phyloP scores from a whole-genome alignment of 2,888 invertebrate species.

The Choreutis nemorana region DNA sequence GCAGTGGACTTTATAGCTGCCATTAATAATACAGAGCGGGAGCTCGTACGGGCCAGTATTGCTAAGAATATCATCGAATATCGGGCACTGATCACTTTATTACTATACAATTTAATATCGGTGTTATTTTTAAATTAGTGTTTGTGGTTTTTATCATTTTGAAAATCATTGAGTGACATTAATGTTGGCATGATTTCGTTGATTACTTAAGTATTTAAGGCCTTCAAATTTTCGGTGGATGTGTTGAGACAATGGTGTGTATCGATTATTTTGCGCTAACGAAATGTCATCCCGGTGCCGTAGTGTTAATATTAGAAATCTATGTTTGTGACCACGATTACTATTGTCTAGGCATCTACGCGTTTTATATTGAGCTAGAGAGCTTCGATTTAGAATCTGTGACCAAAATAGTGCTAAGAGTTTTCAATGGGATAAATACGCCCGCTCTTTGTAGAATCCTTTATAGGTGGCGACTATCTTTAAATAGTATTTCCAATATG shows the following conservation, averaged over 20 bases:
- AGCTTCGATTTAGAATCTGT: constrained; percentile 52
- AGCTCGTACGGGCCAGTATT: constrained; percentile 35
- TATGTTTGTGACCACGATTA: constrained; percentile 57
- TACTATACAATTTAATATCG: constrained; percentile 36
- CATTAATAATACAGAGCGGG: constrained; percentile 42
- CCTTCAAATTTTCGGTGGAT: constrained; percentile 49
- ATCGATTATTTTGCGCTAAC: constrained; percentile 66
- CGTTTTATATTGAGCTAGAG: constrained; percentile 60
- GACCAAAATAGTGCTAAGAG: constrained; percentile 54
- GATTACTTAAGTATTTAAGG: constrained; percentile 23
- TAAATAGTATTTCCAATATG: too few relatives aligned
- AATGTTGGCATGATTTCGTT: constrained; percentile 17
- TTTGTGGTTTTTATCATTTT: constrained; percentile 19
- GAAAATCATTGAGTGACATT: constrained; percentile 14
- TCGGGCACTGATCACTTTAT: constrained; percentile 50
- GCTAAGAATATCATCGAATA: constrained; percentile 60
- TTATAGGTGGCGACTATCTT: neutral
- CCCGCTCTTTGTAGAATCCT: constrained; percentile 21
- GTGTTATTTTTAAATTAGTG: constrained; percentile 37
- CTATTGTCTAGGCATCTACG: constrained; percentile 63
- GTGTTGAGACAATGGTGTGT: constrained; percentile 65
- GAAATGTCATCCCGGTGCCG: constrained; percentile 64
- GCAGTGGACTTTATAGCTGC: constrained; percentile 16
- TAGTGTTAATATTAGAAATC: constrained; percentile 66
- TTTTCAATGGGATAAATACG: constrained; percentile 37